Percentiles rank a stretch among this genome's conserved stretches.
Evolutionary conservation across 2,113 vertebrate species (phyloP).

Genomic region (Stercorarius parasiticus): DNA sequence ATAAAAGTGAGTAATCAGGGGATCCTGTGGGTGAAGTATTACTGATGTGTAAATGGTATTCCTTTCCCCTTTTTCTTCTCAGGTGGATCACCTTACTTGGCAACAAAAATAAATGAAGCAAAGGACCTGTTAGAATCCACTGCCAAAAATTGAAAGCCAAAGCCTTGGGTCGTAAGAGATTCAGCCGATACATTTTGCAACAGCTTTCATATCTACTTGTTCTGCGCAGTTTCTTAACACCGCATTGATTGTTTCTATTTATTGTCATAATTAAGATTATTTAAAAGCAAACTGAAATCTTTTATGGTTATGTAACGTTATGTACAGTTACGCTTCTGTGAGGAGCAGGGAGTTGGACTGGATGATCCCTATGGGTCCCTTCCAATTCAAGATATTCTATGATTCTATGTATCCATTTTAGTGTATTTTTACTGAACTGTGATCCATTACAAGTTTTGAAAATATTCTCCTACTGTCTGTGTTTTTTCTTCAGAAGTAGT

Average conservation of each 20-base stretch:
- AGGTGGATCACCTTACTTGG: conserved; percentile 88
- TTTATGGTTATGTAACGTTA: not conserved
- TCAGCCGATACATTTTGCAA: not conserved
- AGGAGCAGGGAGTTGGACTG: not conserved
- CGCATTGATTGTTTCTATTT: not conserved
- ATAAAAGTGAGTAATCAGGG: not conserved
- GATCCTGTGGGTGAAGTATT: not conserved
- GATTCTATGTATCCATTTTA: not conserved
- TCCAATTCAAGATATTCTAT: not conserved
- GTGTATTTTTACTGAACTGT: not conserved
- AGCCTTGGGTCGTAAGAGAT: not conserved
- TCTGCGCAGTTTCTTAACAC: not conserved
- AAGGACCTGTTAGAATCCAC: conserved; percentile 83
- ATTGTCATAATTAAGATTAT: not conserved
- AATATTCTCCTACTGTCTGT: not conserved
- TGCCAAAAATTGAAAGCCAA: conserved; percentile 65
- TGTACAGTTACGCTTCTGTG: not conserved
- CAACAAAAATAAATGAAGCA: conserved; percentile 88
- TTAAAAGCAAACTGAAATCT: conserved; percentile 19
- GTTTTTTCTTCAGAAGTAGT: not conserved
- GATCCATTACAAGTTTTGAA: not conserved
- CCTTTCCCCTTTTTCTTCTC: conserved; percentile 39
- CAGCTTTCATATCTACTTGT: not conserved
- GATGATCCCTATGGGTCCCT: not conserved
- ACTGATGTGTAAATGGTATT: not conserved